A percentile compares a stretch with the other conserved stretches of the same genome.
phyloP scores from a whole-genome alignment of 2,113 vertebrate genomes.

The Ictidomys tridecemlineatus region DNA sequence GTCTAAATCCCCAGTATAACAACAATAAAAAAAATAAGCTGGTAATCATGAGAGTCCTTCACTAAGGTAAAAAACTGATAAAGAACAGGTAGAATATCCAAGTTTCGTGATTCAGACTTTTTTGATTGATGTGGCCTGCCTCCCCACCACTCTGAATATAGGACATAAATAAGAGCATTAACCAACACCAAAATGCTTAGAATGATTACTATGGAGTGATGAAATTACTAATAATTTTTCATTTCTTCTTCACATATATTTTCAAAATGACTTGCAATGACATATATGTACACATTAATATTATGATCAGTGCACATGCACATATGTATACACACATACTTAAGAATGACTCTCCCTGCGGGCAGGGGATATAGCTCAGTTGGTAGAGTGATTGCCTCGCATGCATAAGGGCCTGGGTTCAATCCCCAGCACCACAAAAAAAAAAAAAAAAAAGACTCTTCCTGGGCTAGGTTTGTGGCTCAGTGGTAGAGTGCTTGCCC shows the following conservation, averaged over 20 bases:
- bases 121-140: neutral
- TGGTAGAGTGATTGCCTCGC: no score
- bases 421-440: no score
- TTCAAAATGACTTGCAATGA: constrained; percentile 2
- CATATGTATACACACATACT: neutral
- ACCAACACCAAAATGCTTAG: neutral
- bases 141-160: neutral
- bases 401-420: no score
- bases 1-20: no score
- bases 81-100: neutral
- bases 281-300: neutral
- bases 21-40: neutral
- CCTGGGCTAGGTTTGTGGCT: no score
- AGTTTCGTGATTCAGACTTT: neutral
- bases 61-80: neutral
- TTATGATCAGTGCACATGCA: neutral
- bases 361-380: no score
- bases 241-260: constrained; percentile 34
- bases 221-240: neutral
- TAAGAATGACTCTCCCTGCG: neutral
- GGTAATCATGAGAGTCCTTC: neutral
- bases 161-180: neutral
- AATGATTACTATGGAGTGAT: neutral
- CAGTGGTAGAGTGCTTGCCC: no score
- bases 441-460: no score